These are phyloP conservation scores for Lithobates pipiens DNA, from an alignment of 2,797 vertebrate species.

Conservation along the genomic window DNA sequence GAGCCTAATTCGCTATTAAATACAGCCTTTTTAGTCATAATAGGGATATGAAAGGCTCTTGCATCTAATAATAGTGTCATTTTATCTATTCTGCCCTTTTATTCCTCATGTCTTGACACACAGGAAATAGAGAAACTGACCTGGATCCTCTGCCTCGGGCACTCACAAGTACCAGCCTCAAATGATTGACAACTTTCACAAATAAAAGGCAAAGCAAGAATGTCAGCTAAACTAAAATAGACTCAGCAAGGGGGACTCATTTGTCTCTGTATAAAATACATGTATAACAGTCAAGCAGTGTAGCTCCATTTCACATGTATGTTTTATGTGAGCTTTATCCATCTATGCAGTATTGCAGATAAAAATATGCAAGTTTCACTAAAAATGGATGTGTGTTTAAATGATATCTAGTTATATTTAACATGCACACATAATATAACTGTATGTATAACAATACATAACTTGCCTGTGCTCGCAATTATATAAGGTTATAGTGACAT, in stretches of 20 bases:
- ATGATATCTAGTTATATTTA: background rate
- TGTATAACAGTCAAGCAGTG: constrained; percentile 21
- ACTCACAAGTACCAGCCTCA: constrained; percentile 26
- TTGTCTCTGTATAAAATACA: constrained; percentile 42
- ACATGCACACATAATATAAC: background rate
- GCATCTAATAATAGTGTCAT: constrained; percentile 13
- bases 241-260: constrained; percentile 30
- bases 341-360: background rate
- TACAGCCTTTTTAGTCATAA: constrained; percentile 16
- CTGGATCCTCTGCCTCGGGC: constrained; percentile 35
- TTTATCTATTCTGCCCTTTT: background rate
- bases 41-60: background rate
- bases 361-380: background rate
- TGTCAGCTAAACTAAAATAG: constrained; percentile 50
- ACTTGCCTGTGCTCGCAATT: too few species aligned
- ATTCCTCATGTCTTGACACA: constrained; percentile 23
- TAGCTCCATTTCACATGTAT: background rate
- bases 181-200: constrained; percentile 52
- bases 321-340: background rate
- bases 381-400: background rate
- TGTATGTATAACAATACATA: background rate
- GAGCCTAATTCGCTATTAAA: background rate
- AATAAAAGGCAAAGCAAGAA: constrained; percentile 48
- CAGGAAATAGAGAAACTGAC: constrained; percentile 26
- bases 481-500: constrained; percentile 2